phyloP scores from a whole-genome alignment of 2,888 invertebrate genomes.

The Mayetiola destructor region DNA sequence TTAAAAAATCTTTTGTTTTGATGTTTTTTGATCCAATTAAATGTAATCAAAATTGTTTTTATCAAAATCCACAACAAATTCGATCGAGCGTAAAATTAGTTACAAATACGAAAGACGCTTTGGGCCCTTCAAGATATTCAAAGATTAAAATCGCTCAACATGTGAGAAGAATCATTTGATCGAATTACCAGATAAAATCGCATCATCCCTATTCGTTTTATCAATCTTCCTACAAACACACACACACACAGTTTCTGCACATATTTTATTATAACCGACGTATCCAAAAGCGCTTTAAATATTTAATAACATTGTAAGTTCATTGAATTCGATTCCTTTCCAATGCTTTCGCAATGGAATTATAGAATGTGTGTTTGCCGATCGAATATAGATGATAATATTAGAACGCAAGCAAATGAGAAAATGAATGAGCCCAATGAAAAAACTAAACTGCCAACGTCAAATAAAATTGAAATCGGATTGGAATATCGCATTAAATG shows the following conservation, averaged over 20 bases:
- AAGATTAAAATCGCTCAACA: conserved; percentile 4
- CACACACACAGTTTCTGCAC: not conserved
- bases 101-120: not conserved
- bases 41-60: too few relatives aligned
- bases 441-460: not conserved
- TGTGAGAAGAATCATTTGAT: conserved; percentile 11
- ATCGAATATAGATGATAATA: not conserved
- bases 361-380: not conserved
- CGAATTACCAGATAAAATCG: conserved; percentile 6
- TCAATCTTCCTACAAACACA: not conserved
- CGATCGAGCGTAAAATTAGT: conserved; percentile 1
- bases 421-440: not conserved
- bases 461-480: not conserved
- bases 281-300: conserved; percentile 2
- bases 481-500: not conserved
- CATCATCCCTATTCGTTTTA: too few relatives aligned
- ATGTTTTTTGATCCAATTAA: conserved; percentile 4
- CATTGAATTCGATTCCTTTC: not conserved
- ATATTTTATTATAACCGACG: not conserved
- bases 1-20: not conserved
- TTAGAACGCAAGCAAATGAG: not conserved
- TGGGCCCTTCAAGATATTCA: not conserved
- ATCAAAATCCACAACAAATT: conserved; percentile 1
- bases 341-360: not conserved
- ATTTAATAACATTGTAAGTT: not conserved